Evolutionary conservation across 2,888 invertebrate species (phyloP), one percentile per base, ranked within the genome.

Genomic region (Agrotis puta): DNA sequence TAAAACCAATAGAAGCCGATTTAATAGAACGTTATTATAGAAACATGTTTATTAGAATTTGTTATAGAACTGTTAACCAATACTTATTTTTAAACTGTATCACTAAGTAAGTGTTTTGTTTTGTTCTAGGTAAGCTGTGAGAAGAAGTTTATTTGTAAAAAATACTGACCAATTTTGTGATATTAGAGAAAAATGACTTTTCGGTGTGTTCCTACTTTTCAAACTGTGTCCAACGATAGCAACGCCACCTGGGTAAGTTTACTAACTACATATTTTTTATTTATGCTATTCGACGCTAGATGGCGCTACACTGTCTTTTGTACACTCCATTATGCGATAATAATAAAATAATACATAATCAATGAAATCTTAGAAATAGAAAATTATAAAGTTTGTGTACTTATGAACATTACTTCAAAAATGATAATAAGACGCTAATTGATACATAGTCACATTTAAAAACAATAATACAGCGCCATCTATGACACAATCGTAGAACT

Each of bases 81-180:
- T 27, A 7, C 20, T 53, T 18, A 2, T 56, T 56, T 56, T 13
- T 33, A 56, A 56, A 33, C 57, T 88, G 89, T 78, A 95, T 96
- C 94, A 92, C 96, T 97, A 96, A 96, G 95, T 96, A 95, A 93
- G 96, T 96, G 96, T 96, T 96, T 97, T 90, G 96, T 94, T 95
- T 97, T 96, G 95, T 97, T 97, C 96, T 96, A 97, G 97, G 97
- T 97, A 97, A 97, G 97, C 97, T 96, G 97, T 96, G 96, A 96
- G 93, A 95, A 94, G 92, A 94, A 92, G 86, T 86, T 89, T 84
- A 85, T 86, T 88, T 88, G 84, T 87, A 47, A 88, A 63, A 77
- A 79, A 88, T 87, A 84, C 89, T 86, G 86, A 88, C 77, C 87
- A 87, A 90, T 85, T 86, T 85, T 88, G 88, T 83, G 77, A 86